Evolutionary conservation across 2,888 invertebrate species (phyloP), one percentile per base, ranked within the genome.

Genomic region (Alloplasta piceator): DNA sequence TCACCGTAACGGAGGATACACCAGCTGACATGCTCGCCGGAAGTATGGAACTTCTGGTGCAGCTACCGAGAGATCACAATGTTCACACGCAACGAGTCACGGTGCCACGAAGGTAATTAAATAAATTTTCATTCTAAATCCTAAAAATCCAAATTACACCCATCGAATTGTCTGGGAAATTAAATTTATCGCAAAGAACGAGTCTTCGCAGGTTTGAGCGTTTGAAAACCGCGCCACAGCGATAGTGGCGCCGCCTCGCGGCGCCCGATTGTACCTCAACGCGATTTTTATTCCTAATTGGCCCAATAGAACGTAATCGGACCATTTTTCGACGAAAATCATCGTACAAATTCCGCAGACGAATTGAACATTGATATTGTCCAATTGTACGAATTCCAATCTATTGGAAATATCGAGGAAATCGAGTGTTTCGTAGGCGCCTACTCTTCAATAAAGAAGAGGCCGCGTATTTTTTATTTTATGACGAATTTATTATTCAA

Each of bases 21-120:
- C 95, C 95, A 82, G 94, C 95, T 79, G 95, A 95, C 91, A 94
- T 95, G 94, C 92, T 95, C 90, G 94, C 95, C 84, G 95, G 95
- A 84, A 94, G 94, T 89, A 95, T 95, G 95, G 95, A 95, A 89
- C 93, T 95, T 80, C 93, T 94, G 84, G 95, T 95, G 80, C 94
- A 95, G 87, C 93, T 95, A 83, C 95, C 95, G 41, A 88, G 85
- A 55, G 91, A 90, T 48, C 87, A 91, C 77, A 88, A 89, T 68
- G 85, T 89, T 68, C 90, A 90, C 75, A 89, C 90, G 70, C 91
- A 92, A 73, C 86, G 89, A 80, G 89, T 92, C 84, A 91, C 91
- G 64, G 91, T 92, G n/a, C 90, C 89, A 50, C 84, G 91, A 77
- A 91, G 91, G 91, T 91, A 87, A 77, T 70, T 66, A 43, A 26